A percentile compares a stretch with the other conserved stretches of the same genome.
Conservation (phyloP, 2,797 vertebrate genomes). For the Melanotaenia boesemani region DNA sequence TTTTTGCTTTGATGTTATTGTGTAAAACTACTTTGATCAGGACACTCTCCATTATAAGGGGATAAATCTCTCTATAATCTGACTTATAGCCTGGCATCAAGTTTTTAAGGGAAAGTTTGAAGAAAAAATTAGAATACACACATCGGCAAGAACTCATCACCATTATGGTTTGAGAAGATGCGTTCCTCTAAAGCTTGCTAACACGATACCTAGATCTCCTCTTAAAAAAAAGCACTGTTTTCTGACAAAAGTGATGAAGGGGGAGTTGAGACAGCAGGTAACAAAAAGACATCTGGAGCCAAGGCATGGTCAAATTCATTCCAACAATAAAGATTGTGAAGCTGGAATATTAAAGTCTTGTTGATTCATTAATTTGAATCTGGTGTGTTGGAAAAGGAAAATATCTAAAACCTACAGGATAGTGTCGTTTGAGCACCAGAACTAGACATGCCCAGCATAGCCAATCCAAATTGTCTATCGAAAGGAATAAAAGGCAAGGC, state of each 20-base stretch:
- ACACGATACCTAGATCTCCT: background rate
- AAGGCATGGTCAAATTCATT: too few relatives aligned
- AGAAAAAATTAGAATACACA: constrained; percentile 11
- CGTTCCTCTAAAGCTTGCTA: background rate
- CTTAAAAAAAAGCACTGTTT: background rate
- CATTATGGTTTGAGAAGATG: background rate
- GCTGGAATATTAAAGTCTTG: too few relatives aligned
- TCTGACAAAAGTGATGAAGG: background rate
- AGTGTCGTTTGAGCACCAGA: too few relatives aligned
- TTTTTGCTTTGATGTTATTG: constrained; percentile 38
- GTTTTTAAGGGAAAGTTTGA: constrained; percentile 1
- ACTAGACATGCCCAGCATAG: too few relatives aligned
- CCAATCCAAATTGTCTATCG: too few relatives aligned
- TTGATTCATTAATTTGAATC: too few relatives aligned
- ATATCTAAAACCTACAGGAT: too few relatives aligned
- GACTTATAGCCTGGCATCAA: background rate
- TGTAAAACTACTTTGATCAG: constrained; percentile 6
- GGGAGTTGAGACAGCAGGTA: too few relatives aligned
- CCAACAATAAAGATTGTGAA: too few relatives aligned
- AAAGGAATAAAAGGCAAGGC: too few relatives aligned
- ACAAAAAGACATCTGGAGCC: too few relatives aligned
- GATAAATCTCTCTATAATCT: background rate
- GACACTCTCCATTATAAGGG: constrained; percentile 7
- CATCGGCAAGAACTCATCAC: background rate
- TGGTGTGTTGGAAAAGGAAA: too few relatives aligned